Conservation (phyloP, 2,888 invertebrate genomes). For the Nomada fucata region DNA sequence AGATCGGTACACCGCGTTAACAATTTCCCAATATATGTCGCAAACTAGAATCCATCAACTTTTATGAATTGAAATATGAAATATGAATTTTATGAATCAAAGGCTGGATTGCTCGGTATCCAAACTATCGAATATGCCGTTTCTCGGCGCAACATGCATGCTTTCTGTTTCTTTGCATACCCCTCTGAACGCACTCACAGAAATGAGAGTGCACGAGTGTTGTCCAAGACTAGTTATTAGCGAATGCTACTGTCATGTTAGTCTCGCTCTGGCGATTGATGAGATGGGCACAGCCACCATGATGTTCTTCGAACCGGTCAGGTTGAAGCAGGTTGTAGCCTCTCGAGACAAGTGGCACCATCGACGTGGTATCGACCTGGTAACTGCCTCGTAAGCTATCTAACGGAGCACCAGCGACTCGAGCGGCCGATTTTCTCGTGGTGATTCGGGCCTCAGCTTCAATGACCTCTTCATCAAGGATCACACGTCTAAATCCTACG, state of each 20-base stretch:
- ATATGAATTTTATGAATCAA: too few species aligned
- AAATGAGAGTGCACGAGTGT: too few species aligned
- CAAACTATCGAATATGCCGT: too few species aligned
- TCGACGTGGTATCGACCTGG: conserved; percentile 79
- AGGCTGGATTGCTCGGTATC: too few species aligned
- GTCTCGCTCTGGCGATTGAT: conserved; percentile 68
- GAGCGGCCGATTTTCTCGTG: conserved; percentile 64
- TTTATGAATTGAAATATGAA: too few species aligned
- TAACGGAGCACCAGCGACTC: conserved; percentile 74
- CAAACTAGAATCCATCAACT: too few species aligned
- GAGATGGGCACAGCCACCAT: conserved; percentile 47
- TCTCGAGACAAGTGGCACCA: conserved; percentile 78
- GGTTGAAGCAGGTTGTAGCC: conserved; percentile 60
- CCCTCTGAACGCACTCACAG: too few species aligned
- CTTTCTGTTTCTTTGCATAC: too few species aligned
- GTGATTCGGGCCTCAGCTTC: conserved; percentile 66
- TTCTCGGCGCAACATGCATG: too few species aligned
- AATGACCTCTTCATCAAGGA: conserved; percentile 80
- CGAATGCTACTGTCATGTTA: conserved; percentile 40
- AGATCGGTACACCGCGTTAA: too few species aligned
- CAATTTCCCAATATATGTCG: too few species aligned
- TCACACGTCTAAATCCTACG: conserved; percentile 76
- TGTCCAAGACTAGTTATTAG: conserved; percentile 31
- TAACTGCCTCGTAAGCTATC: conserved; percentile 80
- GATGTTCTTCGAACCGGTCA: conserved; percentile 56